Percentiles rank a stretch among this genome's conserved stretches.
Evolutionary conservation across 2,888 invertebrate genomes (phyloP).

Genomic region (Penaeus monodon): DNA sequence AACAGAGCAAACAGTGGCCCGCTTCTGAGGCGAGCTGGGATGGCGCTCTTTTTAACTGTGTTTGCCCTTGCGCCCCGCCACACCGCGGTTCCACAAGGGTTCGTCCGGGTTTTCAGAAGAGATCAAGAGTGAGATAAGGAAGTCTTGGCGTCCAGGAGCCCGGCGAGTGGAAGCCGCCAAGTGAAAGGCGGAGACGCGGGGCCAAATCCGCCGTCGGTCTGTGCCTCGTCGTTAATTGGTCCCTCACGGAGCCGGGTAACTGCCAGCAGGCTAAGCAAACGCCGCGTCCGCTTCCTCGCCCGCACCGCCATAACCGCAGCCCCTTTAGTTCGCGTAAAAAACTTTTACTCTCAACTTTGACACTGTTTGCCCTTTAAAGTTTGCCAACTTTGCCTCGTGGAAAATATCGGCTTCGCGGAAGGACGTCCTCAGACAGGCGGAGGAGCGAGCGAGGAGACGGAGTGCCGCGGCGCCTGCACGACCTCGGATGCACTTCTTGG

Average conservation of each 20-base stretch:
- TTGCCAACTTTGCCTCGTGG: neutral
- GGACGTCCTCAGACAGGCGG: neutral
- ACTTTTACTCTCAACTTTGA: neutral
- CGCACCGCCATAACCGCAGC: too few relatives aligned
- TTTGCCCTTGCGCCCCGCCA: constrained; percentile 62
- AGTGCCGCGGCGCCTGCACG: constrained; percentile 2
- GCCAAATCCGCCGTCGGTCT: constrained; percentile 48
- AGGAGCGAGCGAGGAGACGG: neutral
- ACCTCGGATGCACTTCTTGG: constrained; percentile 28
- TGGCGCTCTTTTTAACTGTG: constrained; percentile 60
- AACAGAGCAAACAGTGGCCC: constrained; percentile 63
- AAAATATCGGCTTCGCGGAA: neutral
- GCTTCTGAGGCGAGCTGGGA: constrained; percentile 60
- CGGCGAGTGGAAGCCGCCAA: constrained; percentile 43
- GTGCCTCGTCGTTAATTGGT: constrained; percentile 61
- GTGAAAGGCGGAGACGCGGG: constrained; percentile 49
- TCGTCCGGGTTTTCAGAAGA: constrained; percentile 60
- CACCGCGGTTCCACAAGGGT: constrained; percentile 50
- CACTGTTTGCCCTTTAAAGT: neutral
- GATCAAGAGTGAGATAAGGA: constrained; percentile 50
- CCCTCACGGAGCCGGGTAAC: constrained; percentile 59
- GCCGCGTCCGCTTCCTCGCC: constrained; percentile 50
- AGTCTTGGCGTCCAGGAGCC: constrained; percentile 2
- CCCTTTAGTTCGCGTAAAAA: neutral
- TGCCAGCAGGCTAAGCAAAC: constrained; percentile 62